phyloP scores from a whole-genome alignment of 2,888 invertebrate species.

The Aleiodes leptofemur region DNA sequence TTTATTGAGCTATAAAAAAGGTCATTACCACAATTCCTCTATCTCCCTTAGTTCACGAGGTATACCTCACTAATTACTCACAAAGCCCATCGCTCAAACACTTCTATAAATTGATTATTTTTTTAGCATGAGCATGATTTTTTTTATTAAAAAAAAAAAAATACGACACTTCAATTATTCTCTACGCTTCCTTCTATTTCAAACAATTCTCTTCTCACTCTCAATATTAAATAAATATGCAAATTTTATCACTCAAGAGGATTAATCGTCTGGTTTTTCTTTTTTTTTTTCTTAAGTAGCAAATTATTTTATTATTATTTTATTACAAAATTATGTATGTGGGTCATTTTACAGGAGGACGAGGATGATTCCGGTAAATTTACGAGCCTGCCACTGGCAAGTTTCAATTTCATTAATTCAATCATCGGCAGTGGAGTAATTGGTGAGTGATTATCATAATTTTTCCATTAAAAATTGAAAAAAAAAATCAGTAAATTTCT shows the following conservation, averaged over 20 bases:
- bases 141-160: no score
- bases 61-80: no score
- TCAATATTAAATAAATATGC: no score
- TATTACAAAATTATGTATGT: constrained; percentile 19
- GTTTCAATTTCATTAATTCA: constrained; percentile 92
- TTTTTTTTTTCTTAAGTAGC: neutral
- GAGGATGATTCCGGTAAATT: constrained; percentile 79
- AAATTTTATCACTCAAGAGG: no score
- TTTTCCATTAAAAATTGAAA: neutral
- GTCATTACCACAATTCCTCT: no score
- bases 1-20: no score
- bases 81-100: no score
- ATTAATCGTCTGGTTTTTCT: neutral
- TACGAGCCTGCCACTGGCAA: constrained; percentile 84
- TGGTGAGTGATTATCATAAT: constrained; percentile 76
- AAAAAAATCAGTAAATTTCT: neutral
- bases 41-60: neutral
- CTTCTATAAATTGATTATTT: no score
- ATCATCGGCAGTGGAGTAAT: constrained; percentile 92
- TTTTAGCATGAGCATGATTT: no score
- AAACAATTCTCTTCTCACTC: no score
- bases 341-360: constrained; percentile 61
- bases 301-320: neutral
- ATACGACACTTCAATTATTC: no score
- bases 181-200: no score